Evolutionary conservation across 2,888 invertebrate genomes (phyloP).

Genomic region (Chesias legatella): DNA sequence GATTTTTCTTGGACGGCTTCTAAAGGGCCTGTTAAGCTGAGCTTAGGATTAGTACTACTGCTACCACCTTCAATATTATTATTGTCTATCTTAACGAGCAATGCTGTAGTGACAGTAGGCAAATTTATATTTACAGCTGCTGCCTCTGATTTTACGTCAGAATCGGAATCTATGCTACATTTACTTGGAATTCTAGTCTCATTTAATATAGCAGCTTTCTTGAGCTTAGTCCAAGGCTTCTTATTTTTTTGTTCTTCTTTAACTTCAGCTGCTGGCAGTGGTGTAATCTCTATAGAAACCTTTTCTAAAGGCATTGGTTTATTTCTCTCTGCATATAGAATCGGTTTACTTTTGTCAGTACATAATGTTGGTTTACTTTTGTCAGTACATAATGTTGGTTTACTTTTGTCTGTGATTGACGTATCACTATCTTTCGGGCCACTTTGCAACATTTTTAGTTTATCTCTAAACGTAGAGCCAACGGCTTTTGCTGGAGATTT

Average conservation of each 20-base stretch:
- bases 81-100: slow-evolving; percentile 75
- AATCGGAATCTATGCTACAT: slow-evolving; percentile 49
- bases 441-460: slow-evolving; percentile 70
- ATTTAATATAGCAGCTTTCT: slow-evolving; percentile 84
- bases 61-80: slow-evolving; percentile 62
- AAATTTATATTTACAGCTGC: slow-evolving; percentile 56
- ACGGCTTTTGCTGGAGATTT: slow-evolving; percentile 75
- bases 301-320: slow-evolving; percentile 52
- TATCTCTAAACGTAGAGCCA: slow-evolving; percentile 72
- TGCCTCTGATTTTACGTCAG: slow-evolving; percentile 41
- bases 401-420: slow-evolving; percentile 47
- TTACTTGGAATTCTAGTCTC: slow-evolving; percentile 69
- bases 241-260: slow-evolving; percentile 69
- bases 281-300: slow-evolving; percentile 51
- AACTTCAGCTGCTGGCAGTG: slow-evolving; percentile 47
- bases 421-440: slow-evolving; percentile 55
- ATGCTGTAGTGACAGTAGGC: slow-evolving; percentile 66
- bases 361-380: slow-evolving; percentile 33
- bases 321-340: slow-evolving; percentile 41
- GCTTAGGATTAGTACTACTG: slow-evolving; percentile 61
- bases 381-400: slow-evolving; percentile 39
- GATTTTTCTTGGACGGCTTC: slow-evolving; percentile 71
- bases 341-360: slow-evolving; percentile 51
- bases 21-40: slow-evolving; percentile 66
- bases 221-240: slow-evolving; percentile 88